These are phyloP conservation scores for Maconellicoccus hirsutus DNA, from an alignment of 1,140 invertebrate genomes.

Conservation along the genomic window DNA sequence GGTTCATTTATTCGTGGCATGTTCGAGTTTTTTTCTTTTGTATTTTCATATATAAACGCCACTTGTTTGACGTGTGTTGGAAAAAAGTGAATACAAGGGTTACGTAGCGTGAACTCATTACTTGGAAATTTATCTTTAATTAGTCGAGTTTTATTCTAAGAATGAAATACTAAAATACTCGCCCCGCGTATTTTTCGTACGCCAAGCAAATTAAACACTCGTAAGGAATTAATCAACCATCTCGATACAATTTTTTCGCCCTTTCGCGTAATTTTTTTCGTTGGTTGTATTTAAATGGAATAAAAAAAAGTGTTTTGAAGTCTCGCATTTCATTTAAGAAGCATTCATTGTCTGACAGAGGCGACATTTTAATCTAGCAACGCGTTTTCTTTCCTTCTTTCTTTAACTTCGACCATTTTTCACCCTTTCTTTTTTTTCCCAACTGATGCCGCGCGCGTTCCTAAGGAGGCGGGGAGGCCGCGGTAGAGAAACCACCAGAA, in stretches of 20 bases:
- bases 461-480: not conserved
- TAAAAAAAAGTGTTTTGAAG: conserved; percentile 15
- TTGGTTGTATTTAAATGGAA: not conserved
- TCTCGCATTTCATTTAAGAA: conserved; percentile 21
- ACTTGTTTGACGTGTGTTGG: too few relatives aligned
- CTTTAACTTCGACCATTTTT: conserved; percentile 21
- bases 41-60: too few relatives aligned
- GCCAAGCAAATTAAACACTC: not conserved
- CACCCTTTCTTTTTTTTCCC: conserved; percentile 17
- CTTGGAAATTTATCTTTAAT: not conserved
- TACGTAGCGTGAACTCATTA: not conserved
- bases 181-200: too few relatives aligned
- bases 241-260: not conserved
- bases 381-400: conserved; percentile 22
- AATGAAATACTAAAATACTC: not conserved
- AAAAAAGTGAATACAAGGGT: too few relatives aligned
- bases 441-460: conserved; percentile 8
- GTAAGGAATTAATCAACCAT: not conserved
- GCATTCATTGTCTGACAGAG: conserved; percentile 20
- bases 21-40: too few relatives aligned
- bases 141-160: not conserved
- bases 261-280: not conserved
- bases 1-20: too few relatives aligned
- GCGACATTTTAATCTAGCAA: conserved; percentile 22
- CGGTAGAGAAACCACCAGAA: conserved; percentile 8